phyloP scores from a whole-genome alignment of 1,140 invertebrate genomes.

The Hirudo medicinalis region DNA sequence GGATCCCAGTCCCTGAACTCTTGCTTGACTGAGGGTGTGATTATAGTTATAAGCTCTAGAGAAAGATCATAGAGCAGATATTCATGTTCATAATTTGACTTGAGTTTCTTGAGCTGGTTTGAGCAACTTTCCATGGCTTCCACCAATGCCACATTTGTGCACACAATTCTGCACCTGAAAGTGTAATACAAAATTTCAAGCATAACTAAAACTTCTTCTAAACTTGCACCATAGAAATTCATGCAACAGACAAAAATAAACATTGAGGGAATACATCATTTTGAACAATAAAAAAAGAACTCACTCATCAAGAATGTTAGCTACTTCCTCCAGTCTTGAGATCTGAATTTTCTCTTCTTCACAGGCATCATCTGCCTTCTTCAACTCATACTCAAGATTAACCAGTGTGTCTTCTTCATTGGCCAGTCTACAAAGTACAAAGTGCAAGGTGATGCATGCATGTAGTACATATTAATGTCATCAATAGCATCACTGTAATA shows the following conservation, averaged over 20 bases:
- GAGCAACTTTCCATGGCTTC: not conserved
- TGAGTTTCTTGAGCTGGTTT: not conserved
- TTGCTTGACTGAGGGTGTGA: slow-evolving; percentile 42
- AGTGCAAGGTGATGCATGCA: not conserved
- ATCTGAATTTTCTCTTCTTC: slow-evolving; percentile 61
- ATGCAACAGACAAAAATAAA: no score
- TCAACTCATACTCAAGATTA: slow-evolving; percentile 63
- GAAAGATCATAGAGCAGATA: slow-evolving; percentile 45
- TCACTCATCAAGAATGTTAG: slow-evolving; percentile 54
- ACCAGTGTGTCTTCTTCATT: slow-evolving; percentile 63
- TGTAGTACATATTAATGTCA: no score
- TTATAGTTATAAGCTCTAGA: slow-evolving; percentile 41
- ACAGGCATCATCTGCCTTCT: slow-evolving; percentile 55
- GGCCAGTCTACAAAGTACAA: slow-evolving; percentile 42
- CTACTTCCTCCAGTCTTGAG: slow-evolving; percentile 55
- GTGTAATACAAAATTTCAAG: no score
- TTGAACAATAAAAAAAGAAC: slow-evolving; percentile 15
- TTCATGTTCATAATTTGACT: slow-evolving; percentile 31
- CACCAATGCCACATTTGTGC: not conserved
- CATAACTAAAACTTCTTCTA: no score
- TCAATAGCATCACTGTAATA: no score
- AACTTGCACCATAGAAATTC: no score
- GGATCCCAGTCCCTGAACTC: slow-evolving; percentile 61
- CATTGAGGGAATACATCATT: no score
- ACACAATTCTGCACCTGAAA: not conserved